Conservation (phyloP, 2,113 vertebrate species). For the Engraulis encrasicolus region DNA sequence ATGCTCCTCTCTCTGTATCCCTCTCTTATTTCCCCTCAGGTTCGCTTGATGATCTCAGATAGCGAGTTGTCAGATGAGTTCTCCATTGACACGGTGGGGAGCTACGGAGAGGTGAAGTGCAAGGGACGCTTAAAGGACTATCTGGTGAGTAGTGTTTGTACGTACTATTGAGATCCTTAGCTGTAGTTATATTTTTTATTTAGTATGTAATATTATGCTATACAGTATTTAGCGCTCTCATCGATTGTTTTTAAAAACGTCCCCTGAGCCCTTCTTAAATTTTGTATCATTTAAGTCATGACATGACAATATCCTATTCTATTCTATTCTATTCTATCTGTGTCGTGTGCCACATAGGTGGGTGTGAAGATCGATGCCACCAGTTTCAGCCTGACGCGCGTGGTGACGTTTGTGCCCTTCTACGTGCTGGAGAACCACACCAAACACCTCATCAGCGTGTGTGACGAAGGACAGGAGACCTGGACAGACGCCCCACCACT, state of each 20-base stretch:
- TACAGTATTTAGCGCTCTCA: too few relatives aligned
- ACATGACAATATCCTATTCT: too few relatives aligned
- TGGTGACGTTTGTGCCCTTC: constrained; percentile 95
- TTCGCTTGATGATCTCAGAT: constrained; percentile 94
- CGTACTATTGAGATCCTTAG: neutral
- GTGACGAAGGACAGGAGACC: constrained; percentile 83
- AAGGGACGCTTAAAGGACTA: constrained; percentile 89
- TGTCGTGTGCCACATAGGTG: constrained; percentile 73
- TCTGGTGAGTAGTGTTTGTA: constrained; percentile 71
- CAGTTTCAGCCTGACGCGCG: constrained; percentile 96
- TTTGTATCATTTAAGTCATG: too few relatives aligned
- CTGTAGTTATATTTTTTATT: too few relatives aligned
- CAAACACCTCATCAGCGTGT: constrained; percentile 81
- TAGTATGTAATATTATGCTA: too few relatives aligned
- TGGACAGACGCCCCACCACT: constrained; percentile 85
- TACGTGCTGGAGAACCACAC: constrained; percentile 94
- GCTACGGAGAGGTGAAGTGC: constrained; percentile 92
- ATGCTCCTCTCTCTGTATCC: neutral
- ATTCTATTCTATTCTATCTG: too few relatives aligned
- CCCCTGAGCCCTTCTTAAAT: too few relatives aligned
- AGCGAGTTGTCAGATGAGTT: constrained; percentile 93
- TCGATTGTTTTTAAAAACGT: too few relatives aligned
- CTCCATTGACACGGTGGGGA: constrained; percentile 96
- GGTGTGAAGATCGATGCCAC: constrained; percentile 93
- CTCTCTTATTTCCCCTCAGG: constrained; percentile 70